phyloP scores from a whole-genome alignment of 2,797 vertebrate species.

The Schizothorax lantsangensis region DNA sequence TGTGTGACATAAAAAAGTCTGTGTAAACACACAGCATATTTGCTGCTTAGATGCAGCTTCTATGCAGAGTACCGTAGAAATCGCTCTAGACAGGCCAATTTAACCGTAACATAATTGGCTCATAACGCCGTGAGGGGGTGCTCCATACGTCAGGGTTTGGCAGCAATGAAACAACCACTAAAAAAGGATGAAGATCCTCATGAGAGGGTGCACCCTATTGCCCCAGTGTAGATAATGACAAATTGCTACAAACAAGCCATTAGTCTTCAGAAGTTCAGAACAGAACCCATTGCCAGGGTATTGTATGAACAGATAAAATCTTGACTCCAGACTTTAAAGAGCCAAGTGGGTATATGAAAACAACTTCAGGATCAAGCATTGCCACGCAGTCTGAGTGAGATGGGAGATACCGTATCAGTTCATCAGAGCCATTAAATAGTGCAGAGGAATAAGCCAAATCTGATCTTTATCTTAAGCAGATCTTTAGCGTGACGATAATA shows the following conservation, averaged over 20 bases:
- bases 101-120: slow-evolving; percentile 25
- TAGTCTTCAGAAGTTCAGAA: slow-evolving; percentile 41
- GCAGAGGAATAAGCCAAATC: slow-evolving; percentile 38
- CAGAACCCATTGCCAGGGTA: neutral
- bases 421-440: slow-evolving; percentile 50
- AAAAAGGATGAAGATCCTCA: slow-evolving; percentile 3
- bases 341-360: slow-evolving; percentile 39
- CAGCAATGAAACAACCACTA: slow-evolving; percentile 17
- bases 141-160: neutral
- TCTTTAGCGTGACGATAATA: slow-evolving; percentile 49
- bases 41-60: slow-evolving; percentile 13
- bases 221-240: slow-evolving; percentile 20
- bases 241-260: slow-evolving; percentile 15
- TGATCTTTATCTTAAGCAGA: slow-evolving; percentile 48
- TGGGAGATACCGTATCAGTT: slow-evolving; percentile 34
- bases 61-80: slow-evolving; percentile 16
- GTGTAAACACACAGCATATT: slow-evolving; percentile 7
- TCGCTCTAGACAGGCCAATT: slow-evolving; percentile 19
- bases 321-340: slow-evolving; percentile 55
- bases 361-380: neutral
- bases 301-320: slow-evolving; percentile 29
- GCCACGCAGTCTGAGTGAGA: slow-evolving; percentile 17
- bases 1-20: slow-evolving; percentile 4
- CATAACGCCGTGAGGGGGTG: slow-evolving; percentile 11
- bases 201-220: neutral